Conservation (phyloP, 1,140 invertebrate genomes). For the Diuraphis noxia region DNA sequence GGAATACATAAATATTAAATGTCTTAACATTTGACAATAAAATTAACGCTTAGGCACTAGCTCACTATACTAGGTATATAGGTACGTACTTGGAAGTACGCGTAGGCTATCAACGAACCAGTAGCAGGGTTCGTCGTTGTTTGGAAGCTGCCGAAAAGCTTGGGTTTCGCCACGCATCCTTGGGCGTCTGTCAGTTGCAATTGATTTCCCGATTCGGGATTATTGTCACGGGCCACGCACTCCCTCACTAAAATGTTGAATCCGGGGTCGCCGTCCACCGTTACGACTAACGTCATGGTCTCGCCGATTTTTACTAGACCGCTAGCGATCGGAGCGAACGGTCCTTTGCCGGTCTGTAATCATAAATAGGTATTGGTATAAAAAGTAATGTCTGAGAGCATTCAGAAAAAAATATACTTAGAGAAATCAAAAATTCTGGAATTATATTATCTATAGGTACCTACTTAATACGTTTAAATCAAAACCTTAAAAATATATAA, state of each 20-base stretch:
- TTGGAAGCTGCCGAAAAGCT: slow-evolving; percentile 80
- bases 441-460: neutral
- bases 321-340: slow-evolving; percentile 74
- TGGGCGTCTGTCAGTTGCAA: slow-evolving; percentile 74
- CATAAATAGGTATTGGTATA: neutral
- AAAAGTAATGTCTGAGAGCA: neutral
- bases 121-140: slow-evolving; percentile 75
- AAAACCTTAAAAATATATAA: neutral
- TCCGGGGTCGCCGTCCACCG: slow-evolving; percentile 76
- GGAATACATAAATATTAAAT: neutral
- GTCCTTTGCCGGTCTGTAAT: slow-evolving; percentile 71
- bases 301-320: slow-evolving; percentile 83
- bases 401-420: neutral
- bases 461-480: neutral
- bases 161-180: slow-evolving; percentile 80
- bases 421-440: no score
- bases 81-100: slow-evolving; percentile 68
- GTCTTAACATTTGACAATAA: neutral
- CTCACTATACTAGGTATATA: no score
- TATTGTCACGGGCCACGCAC: slow-evolving; percentile 72
- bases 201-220: slow-evolving; percentile 64
- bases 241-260: slow-evolving; percentile 80
- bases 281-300: slow-evolving; percentile 78
- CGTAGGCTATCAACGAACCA: slow-evolving; percentile 75
- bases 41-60: neutral